phyloP scores from a whole-genome alignment of 1,140 invertebrate species.

The Ceratosolen solmsi region DNA sequence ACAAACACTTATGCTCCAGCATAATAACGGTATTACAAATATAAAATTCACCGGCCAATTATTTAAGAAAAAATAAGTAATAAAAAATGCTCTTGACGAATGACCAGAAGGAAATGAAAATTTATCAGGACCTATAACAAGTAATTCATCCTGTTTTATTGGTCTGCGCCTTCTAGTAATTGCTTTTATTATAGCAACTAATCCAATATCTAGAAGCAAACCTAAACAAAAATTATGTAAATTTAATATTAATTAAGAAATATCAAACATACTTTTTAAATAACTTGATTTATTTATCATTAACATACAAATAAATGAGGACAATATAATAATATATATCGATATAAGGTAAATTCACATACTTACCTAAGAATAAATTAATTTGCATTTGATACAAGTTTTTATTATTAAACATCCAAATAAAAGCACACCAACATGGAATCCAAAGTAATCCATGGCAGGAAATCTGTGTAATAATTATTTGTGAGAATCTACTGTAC shows the following conservation, averaged over 20 bases:
- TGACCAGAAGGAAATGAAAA: constrained; percentile 98
- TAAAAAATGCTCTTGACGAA: constrained; percentile 86
- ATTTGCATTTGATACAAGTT: constrained; percentile 85
- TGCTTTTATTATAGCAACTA: constrained; percentile 88
- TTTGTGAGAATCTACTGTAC: constrained; percentile 22
- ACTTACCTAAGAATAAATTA: constrained; percentile 87
- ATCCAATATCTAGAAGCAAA: constrained; percentile 88
- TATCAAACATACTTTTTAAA: no score
- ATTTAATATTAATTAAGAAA: background rate
- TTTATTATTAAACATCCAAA: constrained; percentile 81
- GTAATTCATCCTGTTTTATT: constrained; percentile 78
- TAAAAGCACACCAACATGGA: constrained; percentile 80
- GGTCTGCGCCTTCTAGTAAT: constrained; percentile 85
- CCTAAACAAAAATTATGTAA: constrained; percentile 74
- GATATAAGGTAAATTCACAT: background rate
- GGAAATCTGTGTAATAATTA: constrained; percentile 78
- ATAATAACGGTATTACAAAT: constrained; percentile 77
- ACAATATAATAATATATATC: background rate
- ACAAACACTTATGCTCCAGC: constrained; percentile 84
- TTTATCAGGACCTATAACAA: constrained; percentile 83
- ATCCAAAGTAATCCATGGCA: constrained; percentile 94
- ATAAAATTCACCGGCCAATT: constrained; percentile 78
- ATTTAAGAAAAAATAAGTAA: constrained; percentile 82
- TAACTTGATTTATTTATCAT: background rate
- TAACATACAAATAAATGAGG: background rate